Evolutionary conservation across 2,113 vertebrate genomes (phyloP), one percentile per base, ranked within the genome.

Genomic region (Malurus alboscapulatus): DNA sequence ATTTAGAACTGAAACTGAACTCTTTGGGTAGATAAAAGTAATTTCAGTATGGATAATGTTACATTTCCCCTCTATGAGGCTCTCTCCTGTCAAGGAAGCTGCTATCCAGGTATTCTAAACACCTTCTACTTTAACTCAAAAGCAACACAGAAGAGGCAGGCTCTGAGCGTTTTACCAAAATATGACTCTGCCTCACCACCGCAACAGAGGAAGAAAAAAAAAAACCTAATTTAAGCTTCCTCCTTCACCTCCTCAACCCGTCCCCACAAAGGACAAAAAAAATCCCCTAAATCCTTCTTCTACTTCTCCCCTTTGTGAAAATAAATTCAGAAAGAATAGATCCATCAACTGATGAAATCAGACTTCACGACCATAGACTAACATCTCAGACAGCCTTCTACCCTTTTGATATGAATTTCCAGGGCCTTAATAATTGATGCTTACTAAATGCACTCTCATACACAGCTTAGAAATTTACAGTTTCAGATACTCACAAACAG

Each of bases 251-350:
- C 17, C 27, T 36, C 14, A 51, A 3, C 3, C 12, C 4, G 3
- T 6, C 5, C 6, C 3, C 4, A 0, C 0, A 4, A 22, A 67
- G 54, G 32, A 58, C 13, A 2, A 81, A 53, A 65, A 45, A 67
- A 17, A 6, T 2, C 14, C 32, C 1, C 53, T 57, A 44, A 32
- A 48, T 19, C 6, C 3, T 61, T 67, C 50, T n/a, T 34, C 18
- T 18, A 48, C 26, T 55, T 50, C 25, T 72, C 12, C 19, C 18
- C 8, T 38, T 34, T 20, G 34, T 22, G 3, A 42, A 77, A 92
- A 76, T 34, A 58, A 83, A 80, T 29, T 88, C 38, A 38, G 47
- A 50, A 5, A 63, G 51, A 81, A 74, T 2, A 80, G 27, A 36
- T 9, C 25, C 55, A 54, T 30, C 29, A 80, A n/a, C 7, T 67